Percentiles rank a stretch among this genome's conserved stretches.
Conservation (phyloP, 2,113 vertebrate species). For the Gymnogyps californianus region DNA sequence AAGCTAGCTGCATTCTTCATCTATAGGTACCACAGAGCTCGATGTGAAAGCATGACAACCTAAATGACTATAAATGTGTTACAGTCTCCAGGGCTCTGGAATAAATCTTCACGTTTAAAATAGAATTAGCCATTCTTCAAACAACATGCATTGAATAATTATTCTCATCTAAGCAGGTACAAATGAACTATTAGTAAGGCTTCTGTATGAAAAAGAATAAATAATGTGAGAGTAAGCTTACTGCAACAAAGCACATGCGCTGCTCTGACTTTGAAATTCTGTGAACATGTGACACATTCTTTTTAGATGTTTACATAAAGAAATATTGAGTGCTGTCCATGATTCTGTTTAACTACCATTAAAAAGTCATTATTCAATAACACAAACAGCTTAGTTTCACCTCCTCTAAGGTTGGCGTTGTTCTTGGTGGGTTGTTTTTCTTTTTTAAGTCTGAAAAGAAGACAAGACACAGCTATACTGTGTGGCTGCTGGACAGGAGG, state of each 20-base stretch:
- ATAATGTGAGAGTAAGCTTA: not conserved
- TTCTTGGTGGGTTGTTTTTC: conserved; percentile 37
- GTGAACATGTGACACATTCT: not conserved
- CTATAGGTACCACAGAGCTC: not conserved
- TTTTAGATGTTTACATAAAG: conserved; percentile 1
- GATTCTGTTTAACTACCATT: conserved; percentile 48
- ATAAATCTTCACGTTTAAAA: conserved; percentile 19
- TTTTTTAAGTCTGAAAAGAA: conserved; percentile 40
- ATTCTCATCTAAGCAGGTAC: not conserved
- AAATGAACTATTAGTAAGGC: not conserved
- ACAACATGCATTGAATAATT: not conserved
- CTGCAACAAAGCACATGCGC: not conserved
- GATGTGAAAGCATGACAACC: not conserved
- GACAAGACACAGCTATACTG: conserved; percentile 61
- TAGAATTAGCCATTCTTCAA: conserved; percentile 3
- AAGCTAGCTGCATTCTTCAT: not conserved
- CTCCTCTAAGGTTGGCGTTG: not conserved
- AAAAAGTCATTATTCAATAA: conserved; percentile 58
- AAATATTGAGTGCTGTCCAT: conserved; percentile 40
- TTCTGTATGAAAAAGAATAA: conserved; percentile 8
- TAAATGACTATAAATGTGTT: not conserved
- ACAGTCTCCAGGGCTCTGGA: not conserved
- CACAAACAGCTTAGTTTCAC: conserved; percentile 40
- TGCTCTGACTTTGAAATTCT: conserved; percentile 6
- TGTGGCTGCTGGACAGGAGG: conserved; percentile 54